Base-by-base conservation (phyloP, 2,113 vertebrate genomes). In the Glaucomys volans region DNA sequence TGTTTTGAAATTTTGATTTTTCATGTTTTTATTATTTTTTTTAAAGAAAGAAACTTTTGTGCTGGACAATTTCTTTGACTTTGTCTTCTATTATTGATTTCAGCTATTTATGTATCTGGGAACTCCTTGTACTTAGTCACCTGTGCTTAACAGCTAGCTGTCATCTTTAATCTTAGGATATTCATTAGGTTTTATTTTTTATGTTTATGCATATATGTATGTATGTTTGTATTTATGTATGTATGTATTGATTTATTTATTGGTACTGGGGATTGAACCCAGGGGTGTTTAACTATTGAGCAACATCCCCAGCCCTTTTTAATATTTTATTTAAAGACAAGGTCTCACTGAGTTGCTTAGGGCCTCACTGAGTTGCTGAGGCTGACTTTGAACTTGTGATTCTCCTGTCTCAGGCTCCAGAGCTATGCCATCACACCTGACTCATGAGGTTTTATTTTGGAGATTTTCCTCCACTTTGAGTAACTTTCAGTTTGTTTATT, bases 71-170 rank as follows among this genome's bases (percentile, higher is more conserved):
- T 93, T 92, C 8, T 35, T 92, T 92, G 42, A 88, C 28, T 92
- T 30, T 79, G 95, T 87, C 18, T 85, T 74, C 7, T 2, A 75
- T 87, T 87, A 35, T 47, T 93, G 94, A 52, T 40, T 87, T 97
- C 13, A 84, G 11, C 52, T 95, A 16, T 93, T 89, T 64, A 30
- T 94, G 77, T 95, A 94, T 92, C 66, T 66, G 59, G 69, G 14
- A 80, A 79, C 37, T 90, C 9, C 44, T 40, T 83, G 11, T 89
- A 82, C 59, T 89, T 82, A 30, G 28, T 90, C 30, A 80, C 26
- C 7, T 79, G 42, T 32, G 71, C 10, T 77, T 91, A 81, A 13
- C 14, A 72, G 54, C 67, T 66, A 17, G 54, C 67, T 66, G 13
- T 20, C 79, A 80, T 52, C 4, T 94, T 93, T 76, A 71, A 72